These are phyloP conservation scores for Phalacrocorax aristotelis DNA, from an alignment of 2,113 vertebrate species.

Conservation along the genomic window DNA sequence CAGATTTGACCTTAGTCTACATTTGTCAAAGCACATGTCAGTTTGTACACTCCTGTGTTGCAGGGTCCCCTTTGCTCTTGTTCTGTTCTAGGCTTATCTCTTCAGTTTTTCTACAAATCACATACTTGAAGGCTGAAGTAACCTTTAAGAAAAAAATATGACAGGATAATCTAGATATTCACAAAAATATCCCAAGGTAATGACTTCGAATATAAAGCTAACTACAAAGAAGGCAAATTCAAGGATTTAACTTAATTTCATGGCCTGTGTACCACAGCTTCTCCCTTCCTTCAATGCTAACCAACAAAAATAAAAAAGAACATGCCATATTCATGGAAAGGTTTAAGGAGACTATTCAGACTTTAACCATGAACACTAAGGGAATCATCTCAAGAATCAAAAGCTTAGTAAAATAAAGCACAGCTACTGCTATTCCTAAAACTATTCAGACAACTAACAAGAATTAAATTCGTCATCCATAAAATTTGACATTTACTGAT, in stretches of 20 bases:
- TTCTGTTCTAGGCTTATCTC: neutral
- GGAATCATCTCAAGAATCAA: neutral
- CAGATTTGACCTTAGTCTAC: neutral
- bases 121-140: neutral
- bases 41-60: neutral
- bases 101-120: neutral
- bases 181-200: neutral
- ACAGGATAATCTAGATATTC: neutral
- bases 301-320: neutral
- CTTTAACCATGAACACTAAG: neutral
- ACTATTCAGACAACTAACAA: neutral
- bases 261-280: neutral
- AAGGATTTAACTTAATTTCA: neutral
- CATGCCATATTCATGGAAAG: neutral
- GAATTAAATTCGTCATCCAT: neutral
- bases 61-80: neutral
- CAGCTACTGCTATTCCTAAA: neutral
- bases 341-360: neutral
- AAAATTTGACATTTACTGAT: neutral
- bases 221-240: neutral
- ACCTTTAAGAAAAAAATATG: neutral
- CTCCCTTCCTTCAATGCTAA: neutral
- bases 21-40: neutral
- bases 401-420: neutral
- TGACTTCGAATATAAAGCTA: neutral